Evolutionary conservation across 2,888 invertebrate genomes (phyloP).

Genomic region (Resseliella maxima): DNA sequence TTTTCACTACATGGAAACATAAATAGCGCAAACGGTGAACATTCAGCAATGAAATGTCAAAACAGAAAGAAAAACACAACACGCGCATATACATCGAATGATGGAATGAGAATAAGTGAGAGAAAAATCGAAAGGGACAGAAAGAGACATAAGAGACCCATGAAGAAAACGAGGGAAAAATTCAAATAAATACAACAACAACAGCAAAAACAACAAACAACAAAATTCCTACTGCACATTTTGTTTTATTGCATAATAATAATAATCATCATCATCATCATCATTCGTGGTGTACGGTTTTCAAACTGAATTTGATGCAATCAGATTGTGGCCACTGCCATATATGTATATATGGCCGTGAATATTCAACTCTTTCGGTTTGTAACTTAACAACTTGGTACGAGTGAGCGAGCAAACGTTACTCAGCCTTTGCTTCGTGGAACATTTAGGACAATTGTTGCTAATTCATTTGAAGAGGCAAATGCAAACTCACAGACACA

Average conservation of each 20-base stretch:
- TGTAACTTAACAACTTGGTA: background rate
- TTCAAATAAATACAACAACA: constrained; percentile 11
- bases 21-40: background rate
- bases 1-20: background rate
- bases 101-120: too few species aligned
- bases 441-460: constrained; percentile 51
- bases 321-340: constrained; percentile 53
- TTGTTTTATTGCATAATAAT: constrained; percentile 49
- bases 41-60: background rate
- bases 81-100: background rate
- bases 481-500: background rate
- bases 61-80: background rate
- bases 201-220: constrained; percentile 22
- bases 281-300: constrained; percentile 28
- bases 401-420: background rate
- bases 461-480: constrained; percentile 49
- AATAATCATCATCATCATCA: constrained; percentile 49
- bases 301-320: constrained; percentile 53
- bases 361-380: background rate
- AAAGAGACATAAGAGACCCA: background rate
- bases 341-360: background rate
- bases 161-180: constrained; percentile 3
- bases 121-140: background rate
- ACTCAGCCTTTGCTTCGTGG: background rate
- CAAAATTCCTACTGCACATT: constrained; percentile 45